A percentile compares a stretch with the other conserved stretches of the same genome.
Evolutionary conservation across 2,113 vertebrate genomes (phyloP).

Genomic region (Gobio gobio): DNA sequence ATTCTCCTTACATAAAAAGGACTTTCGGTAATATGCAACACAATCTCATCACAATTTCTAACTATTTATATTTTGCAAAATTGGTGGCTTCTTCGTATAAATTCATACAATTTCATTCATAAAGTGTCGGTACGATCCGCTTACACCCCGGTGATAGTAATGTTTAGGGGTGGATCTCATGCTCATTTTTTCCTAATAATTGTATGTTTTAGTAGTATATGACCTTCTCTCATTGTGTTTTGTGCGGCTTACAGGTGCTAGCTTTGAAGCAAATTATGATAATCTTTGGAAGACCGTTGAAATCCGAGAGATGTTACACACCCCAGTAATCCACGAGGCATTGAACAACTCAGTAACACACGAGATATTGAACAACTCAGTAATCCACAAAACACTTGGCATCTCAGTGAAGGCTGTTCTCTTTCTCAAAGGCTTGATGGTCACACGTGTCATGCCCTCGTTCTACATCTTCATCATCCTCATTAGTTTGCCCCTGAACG

Average conservation of each 20-base stretch:
- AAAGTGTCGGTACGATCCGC: too few relatives aligned
- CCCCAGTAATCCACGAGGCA: too few relatives aligned
- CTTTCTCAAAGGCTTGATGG: conserved; percentile 80
- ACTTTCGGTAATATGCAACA: neutral
- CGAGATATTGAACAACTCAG: neutral
- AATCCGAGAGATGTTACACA: too few relatives aligned
- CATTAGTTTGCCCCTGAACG: conserved; percentile 86
- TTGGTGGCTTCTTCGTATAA: too few relatives aligned
- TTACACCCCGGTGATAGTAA: too few relatives aligned
- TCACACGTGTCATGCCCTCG: conserved; percentile 82
- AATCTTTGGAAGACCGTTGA: too few relatives aligned
- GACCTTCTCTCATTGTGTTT: neutral
- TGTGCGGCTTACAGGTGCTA: neutral
- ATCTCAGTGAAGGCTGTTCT: conserved; percentile 71
- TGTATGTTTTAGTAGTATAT: neutral
- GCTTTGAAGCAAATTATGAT: too few relatives aligned
- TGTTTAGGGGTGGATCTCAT: too few relatives aligned
- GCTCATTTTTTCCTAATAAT: neutral
- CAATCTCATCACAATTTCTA: neutral
- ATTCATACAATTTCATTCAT: too few relatives aligned
- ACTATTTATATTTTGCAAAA: neutral
- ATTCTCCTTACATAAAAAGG: too few relatives aligned
- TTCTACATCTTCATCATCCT: conserved; percentile 83
- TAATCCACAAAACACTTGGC: neutral
- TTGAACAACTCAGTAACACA: neutral